phyloP scores from a whole-genome alignment of 2,888 invertebrate genomes.

The Stictocephala bisonia region DNA sequence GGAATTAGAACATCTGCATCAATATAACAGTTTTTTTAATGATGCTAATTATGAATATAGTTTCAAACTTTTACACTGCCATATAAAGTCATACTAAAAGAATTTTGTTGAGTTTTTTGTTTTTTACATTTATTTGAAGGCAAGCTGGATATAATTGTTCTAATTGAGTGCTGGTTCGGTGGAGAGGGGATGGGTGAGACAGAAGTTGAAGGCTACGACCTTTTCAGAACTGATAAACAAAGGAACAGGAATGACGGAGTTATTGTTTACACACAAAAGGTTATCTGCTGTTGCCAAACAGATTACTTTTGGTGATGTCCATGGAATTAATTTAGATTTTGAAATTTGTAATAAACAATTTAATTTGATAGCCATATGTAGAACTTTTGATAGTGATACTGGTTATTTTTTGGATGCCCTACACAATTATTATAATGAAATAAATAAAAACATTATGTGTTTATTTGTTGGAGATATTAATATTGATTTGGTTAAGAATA shows the following conservation, averaged over 20 bases:
- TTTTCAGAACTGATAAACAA: not conserved
- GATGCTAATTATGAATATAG: constrained; percentile 2
- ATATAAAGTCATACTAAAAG: constrained; percentile 8
- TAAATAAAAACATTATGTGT: not conserved
- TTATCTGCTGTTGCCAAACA: not conserved
- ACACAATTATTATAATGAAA: not conserved
- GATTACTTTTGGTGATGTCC: not conserved
- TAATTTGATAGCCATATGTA: not conserved
- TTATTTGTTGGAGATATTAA: not conserved
- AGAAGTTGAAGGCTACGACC: not conserved
- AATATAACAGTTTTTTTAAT: no score
- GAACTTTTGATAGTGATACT: constrained; percentile 6
- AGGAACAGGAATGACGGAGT: constrained; percentile 16
- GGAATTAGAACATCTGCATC: no score
- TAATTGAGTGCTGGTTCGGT: constrained; percentile 15
- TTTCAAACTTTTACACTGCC: not conserved
- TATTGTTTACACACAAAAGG: constrained; percentile 7
- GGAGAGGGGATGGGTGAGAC: no score
- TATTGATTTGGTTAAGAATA: not conserved
- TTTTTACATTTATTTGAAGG: not conserved
- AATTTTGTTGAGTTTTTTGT: constrained; percentile 25
- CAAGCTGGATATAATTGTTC: not conserved
- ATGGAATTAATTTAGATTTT: constrained; percentile 10
- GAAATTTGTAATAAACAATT: not conserved
- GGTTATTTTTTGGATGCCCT: not conserved